Percentiles rank a stretch among this genome's conserved stretches.
These are phyloP conservation scores for Penaeus vannamei DNA, from an alignment of 1,140 invertebrate species.

Conservation along the genomic window DNA sequence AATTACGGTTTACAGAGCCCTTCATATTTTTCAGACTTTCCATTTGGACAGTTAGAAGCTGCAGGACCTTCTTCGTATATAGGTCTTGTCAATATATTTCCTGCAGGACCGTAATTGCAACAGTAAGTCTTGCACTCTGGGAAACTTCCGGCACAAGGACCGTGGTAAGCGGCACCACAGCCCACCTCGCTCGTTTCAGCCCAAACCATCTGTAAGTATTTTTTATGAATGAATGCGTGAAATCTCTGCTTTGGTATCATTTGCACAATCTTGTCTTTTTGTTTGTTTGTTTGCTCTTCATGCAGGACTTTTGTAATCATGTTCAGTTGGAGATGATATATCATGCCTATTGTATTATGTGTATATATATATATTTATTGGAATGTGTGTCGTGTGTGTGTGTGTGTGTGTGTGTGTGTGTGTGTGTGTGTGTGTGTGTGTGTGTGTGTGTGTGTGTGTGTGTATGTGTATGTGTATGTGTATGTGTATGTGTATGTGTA, in stretches of 20 bases:
- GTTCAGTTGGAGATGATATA: too few relatives aligned
- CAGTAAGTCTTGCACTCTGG: background rate
- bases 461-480: background rate
- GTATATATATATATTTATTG: background rate
- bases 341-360: background rate
- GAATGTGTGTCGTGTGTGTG: background rate
- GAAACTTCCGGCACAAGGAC: background rate
- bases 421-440: background rate
- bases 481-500: background rate
- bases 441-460: background rate
- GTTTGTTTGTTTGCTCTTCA: too few relatives aligned
- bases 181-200: background rate
- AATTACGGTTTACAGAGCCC: constrained; percentile 1
- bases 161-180: background rate
- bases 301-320: too few relatives aligned
- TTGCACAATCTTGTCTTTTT: background rate
- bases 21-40: background rate
- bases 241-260: background rate
- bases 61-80: background rate
- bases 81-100: background rate
- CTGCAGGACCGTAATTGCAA: constrained; percentile 3
- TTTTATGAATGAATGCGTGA: background rate
- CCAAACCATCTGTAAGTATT: background rate
- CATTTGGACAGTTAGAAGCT: background rate
- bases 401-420: background rate